Conservation (phyloP, 2,113 vertebrate genomes). For the Hipposideros armiger region DNA sequence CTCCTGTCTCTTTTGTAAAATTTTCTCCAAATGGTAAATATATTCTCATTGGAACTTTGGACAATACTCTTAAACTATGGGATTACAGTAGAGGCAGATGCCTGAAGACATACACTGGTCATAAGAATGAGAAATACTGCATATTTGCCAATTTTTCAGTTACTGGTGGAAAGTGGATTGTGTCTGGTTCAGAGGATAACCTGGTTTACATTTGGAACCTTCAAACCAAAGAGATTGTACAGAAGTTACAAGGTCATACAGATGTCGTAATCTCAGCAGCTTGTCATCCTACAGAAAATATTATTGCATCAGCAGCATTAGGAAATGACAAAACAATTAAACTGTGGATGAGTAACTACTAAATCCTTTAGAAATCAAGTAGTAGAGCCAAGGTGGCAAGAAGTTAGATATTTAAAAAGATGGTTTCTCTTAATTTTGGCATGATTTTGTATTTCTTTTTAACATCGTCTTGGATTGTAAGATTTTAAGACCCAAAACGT, state of each 20-base stretch:
- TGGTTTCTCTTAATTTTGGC: conserved; percentile 67
- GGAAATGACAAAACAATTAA: conserved; percentile 99
- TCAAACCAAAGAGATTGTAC: conserved; percentile 99
- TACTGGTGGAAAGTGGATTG: conserved; percentile 99
- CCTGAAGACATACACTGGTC: conserved; percentile 98
- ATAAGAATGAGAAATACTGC: conserved; percentile 99
- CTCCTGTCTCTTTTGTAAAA: conserved; percentile 98
- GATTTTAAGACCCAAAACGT: conserved; percentile 31
- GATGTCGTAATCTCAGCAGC: conserved; percentile 98
- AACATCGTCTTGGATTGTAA: neutral
- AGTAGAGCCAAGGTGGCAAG: conserved; percentile 74
- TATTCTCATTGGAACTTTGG: conserved; percentile 96
- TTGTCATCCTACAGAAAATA: conserved; percentile 99
- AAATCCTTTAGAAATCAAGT: conserved; percentile 83
- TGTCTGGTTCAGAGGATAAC: conserved; percentile 99
- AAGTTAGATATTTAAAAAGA: conserved; percentile 67
- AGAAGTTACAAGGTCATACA: conserved; percentile 98
- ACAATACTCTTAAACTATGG: conserved; percentile 98
- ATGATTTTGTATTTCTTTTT: conserved; percentile 38
- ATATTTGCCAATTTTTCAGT: conserved; percentile 99
- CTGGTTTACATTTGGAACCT: conserved; percentile 99
- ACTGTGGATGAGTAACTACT: conserved; percentile 98
- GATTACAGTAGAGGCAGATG: conserved; percentile 99
- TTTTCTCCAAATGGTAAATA: conserved; percentile 99
- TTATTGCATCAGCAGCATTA: conserved; percentile 98